Base-by-base conservation (phyloP, 2,888 invertebrate species). In the Vesta saturnalis region DNA sequence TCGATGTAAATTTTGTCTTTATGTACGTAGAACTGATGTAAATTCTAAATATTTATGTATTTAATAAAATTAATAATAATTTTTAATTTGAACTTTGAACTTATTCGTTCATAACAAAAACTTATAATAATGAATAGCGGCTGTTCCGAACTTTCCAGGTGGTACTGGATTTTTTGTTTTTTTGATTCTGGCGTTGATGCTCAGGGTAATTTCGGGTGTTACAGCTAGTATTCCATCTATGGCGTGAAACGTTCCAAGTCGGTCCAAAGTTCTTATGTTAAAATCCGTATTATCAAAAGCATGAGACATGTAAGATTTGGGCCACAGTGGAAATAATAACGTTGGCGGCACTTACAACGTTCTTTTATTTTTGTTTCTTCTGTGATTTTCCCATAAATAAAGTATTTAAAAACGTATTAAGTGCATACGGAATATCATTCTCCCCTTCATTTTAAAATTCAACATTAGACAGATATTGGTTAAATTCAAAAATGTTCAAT, bases 251-350 rank as follows among this genome's bases (percentile, higher is more conserved):
- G 46, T 46, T 46, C 14, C 35, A 35, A 35, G 30, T 35, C 58
- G 35, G n/a, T 58, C 58, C 58, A 58, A n/a, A 39, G 58, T 58
- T 39, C 39, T 35, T 15, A 58, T 39, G 58, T 58, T 58, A 39
- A 39, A 22, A 22, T 58, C 18, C 23, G 15, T 5, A 46, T 46
- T 46, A 14, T 46, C 12, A n/a, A 46, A 46, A 14, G 12, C n/a
- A 46, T 30, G 30, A n/a, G 30, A 30, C 30, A 6, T 5, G 6
- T 30, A 30, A 30, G 6, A 30, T 52, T 12, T 52, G 19, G 18
- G 21, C 54, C 4, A 52, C 54, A 52, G 16, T 52, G 19, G 18
- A 52, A 5, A 52, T 52, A 18, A 52, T 52, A 19, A 19, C 54
- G 4, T 52, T 19, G 21, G 54, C 16, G 16, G 14, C 18, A 19